Evolutionary conservation across 2,888 invertebrate species (phyloP), one percentile per base, ranked within the genome.

Genomic region (Galerucella pusilla): DNA sequence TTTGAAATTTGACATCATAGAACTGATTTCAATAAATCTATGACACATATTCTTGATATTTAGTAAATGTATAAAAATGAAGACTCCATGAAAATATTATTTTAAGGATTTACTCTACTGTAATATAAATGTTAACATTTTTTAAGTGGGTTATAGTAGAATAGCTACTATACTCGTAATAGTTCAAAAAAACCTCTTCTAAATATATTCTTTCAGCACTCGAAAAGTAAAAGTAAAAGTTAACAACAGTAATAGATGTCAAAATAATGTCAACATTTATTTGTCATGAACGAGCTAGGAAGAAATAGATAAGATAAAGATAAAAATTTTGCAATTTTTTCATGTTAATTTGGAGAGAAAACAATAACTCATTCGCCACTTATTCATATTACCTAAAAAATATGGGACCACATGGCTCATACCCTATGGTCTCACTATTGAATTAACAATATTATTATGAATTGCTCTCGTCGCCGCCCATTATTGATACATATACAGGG

Each of bases 61-160:
- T 72, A 67, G 72, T 73, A 61, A 71, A 71, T 85, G 85, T 85
- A 85, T 81, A 85, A 84, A 85, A 78, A 63, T 63, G 16, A 77
- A 75, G 64, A 77, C 78, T 82, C 83, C 80, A 78, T 80, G 81
- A 81, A 80, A 79, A 79, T 78, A 82, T 81, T 83, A 77, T 77
- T 81, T 80, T 78, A 80, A 81, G 79, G 78, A 80, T 81, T 80
- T 79, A 81, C 80, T 81, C 83, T 85, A 84, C 85, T 86, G 86
- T 87, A 86, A 86, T 85, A 86, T 86, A 86, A 85, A 85, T 85
- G 85, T 86, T 86, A 83, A 82, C 83, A 84, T 84, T 85, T 85
- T 85, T 85, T 86, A 86, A 85, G 84, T 86, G 86, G 86, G 83
- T 83, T 83, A 85, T 85, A 84, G 83, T 84, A 84, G 84, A 79